Conservation (phyloP, 2,113 vertebrate species). For the Marcusenius ussheri region DNA sequence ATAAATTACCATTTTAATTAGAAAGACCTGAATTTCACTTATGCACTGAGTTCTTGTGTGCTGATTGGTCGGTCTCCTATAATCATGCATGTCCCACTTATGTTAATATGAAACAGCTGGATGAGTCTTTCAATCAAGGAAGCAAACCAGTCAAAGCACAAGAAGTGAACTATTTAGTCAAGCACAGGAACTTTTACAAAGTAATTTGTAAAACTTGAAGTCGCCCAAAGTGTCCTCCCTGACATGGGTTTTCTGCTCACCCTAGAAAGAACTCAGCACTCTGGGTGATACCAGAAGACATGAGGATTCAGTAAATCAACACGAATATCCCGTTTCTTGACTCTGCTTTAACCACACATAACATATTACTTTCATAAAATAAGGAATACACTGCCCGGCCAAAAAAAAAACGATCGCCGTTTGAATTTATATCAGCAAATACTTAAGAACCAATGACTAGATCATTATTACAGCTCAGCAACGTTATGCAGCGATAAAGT, state of each 20-base stretch:
- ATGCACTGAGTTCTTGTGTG: background rate
- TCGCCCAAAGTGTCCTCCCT: background rate
- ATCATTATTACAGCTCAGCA: too few relatives aligned
- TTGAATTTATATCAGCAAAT: too few relatives aligned
- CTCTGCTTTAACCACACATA: background rate
- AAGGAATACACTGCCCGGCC: background rate
- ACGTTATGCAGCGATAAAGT: too few relatives aligned
- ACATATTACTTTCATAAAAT: background rate
- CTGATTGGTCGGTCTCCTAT: background rate
- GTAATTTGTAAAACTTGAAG: background rate
- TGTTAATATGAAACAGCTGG: background rate
- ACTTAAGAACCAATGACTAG: too few relatives aligned
- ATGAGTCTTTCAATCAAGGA: background rate
- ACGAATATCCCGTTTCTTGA: background rate
- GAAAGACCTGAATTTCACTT: background rate
- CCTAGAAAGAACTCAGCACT: background rate
- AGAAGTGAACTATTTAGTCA: background rate
- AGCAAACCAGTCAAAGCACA: background rate
- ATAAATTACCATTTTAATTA: background rate
- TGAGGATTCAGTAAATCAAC: background rate
- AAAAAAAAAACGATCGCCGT: too few relatives aligned
- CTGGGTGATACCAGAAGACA: background rate
- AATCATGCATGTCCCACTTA: background rate
- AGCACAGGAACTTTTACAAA: background rate
- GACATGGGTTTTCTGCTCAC: background rate